Base-by-base conservation (phyloP, 1,140 invertebrate genomes). In the Cyphomyrmex costatus region DNA sequence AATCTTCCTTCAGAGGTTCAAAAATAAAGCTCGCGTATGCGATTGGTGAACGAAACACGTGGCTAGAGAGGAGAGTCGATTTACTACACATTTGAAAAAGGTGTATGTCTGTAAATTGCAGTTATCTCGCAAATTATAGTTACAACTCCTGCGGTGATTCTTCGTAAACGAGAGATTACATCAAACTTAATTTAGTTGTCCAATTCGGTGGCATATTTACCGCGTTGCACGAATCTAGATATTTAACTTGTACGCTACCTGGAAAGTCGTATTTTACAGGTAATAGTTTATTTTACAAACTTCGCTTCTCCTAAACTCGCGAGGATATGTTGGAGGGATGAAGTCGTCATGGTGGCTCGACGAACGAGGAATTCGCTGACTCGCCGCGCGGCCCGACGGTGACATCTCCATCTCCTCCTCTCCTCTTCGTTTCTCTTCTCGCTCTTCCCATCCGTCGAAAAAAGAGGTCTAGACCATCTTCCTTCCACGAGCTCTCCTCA, bases 361-460 rank as follows among this genome's bases (percentile, higher is more conserved):
- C 46, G 60, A 66, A 46, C n/a, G 51, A 86, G 86, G 88, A 89
- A 89, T 89, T 84, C 68, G 86, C 88, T 89, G 86, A 89, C 88
- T 89, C 86, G 88, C 33, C 76, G 65, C 73, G 71, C 49, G n/a
- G 36, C 21, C 16, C 63, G 73, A 87, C 91, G 92, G 92, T 94
- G 93, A 94, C 93, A 94, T 93, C 93, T 94, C 92, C 92, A 94
- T 92, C 79, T 90, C 14, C 27, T 60, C 42, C 65, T 90, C 83
- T 89, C 21, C 33, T 21, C 60, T 10, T 12, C 61, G 46, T 27
- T 30, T 42, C 58, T n/a, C 33, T 33, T 21, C 71, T n/a, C 30
- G 49, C 70, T n/a, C 27, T 33, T 33, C 12, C 8, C 46, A n/a
- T 53, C 71, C 78, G 42, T 73, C 56, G 71, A 61, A 88, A 71